These are phyloP conservation scores for Aproaerema taeniolella DNA, from an alignment of 2,888 invertebrate species.

Conservation along the genomic window DNA sequence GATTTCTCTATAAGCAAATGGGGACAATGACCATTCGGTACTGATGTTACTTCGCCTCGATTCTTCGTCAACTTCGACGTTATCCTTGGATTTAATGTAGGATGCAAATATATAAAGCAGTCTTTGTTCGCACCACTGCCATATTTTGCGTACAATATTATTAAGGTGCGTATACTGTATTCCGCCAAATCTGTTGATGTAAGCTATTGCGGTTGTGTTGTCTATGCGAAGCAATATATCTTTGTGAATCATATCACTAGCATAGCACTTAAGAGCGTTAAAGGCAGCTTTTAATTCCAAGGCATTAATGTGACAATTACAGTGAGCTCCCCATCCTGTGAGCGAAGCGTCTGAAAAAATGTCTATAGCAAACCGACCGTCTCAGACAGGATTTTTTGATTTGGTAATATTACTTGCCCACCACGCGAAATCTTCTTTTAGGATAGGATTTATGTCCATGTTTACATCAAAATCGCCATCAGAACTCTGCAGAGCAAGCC, in stretches of 20 bases:
- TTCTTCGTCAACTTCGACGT: slow-evolving; percentile 5
- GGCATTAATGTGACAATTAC: slow-evolving; percentile 16
- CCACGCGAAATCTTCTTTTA: slow-evolving; percentile 5
- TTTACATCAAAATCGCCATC: slow-evolving; percentile 3
- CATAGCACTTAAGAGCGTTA: slow-evolving; percentile 1
- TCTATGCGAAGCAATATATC: slow-evolving; percentile 1
- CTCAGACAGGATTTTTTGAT: not conserved
- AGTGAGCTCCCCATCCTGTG: slow-evolving; percentile 16
- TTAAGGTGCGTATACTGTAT: slow-evolving; percentile 3
- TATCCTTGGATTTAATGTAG: slow-evolving; percentile 9
- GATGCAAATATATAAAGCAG: not conserved
- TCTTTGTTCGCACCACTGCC: slow-evolving; percentile 13
- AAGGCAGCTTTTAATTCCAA: slow-evolving; percentile 10
- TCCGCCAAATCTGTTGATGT: not conserved
- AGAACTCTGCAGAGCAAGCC: slow-evolving; percentile 1
- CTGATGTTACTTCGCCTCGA: slow-evolving; percentile 6
- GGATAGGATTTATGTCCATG: not conserved
- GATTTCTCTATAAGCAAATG: slow-evolving; percentile 1
- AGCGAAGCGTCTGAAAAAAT: slow-evolving; percentile 17
- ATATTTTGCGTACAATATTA: slow-evolving; percentile 1
- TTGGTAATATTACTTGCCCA: slow-evolving; percentile 3
- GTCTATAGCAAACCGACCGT: slow-evolving; percentile 10
- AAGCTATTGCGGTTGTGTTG: not conserved
- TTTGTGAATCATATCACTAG: not conserved
- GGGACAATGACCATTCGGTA: slow-evolving; percentile 4